Base-by-base conservation (phyloP, 2,113 vertebrate genomes). In the Oxyruncus cristatus region DNA sequence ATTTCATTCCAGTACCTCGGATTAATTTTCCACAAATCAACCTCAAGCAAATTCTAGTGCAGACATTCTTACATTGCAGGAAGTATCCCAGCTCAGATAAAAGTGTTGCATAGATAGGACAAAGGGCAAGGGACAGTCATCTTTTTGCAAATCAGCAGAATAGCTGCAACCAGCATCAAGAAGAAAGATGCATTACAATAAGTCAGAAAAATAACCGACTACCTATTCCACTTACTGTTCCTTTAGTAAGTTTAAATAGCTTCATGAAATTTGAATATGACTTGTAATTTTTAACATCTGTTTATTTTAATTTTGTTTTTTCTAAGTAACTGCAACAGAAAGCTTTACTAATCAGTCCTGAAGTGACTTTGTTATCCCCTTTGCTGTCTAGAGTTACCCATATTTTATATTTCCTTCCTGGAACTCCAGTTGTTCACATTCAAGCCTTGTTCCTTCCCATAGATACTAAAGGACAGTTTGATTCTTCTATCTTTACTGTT, bases 71-170 rank as follows among this genome's bases (percentile, higher is more conserved):
- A 58, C 26, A 37, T 42, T 88, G 83, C 82, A 80, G 82, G 62
- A 94, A 94, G 32, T 50, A 61, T 79, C 53, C 53, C 78, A 76
- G 56, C 67, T 85, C 52, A 89, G 91, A 95, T 86, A 95, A 85
- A 78, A 53, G 37, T 12, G 18, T 32, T 61, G 30, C 85, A n/a
- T 58, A 94, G 81, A 46, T 65, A 94, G 71, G 52, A 78, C 50
- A 91, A 76, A 96, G 62, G 84, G 55, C 80, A 94, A 89, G 75
- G 59, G 44, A 84, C 39, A 70, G 27, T 70, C 19, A 53, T 53
- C 19, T 44, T 85, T 85, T 72, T 79, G 42, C 49, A 75, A 75
- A 80, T 89, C 91, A 95, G 70, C 74, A 73, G 91, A 52, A 81
- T n/a, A 77, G 21, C 41, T 91, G 71, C n/a, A 80, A 8, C 9